These are phyloP conservation scores for Drosophila suzukii DNA, from an alignment of 1,140 invertebrate genomes.

Conservation along the genomic window DNA sequence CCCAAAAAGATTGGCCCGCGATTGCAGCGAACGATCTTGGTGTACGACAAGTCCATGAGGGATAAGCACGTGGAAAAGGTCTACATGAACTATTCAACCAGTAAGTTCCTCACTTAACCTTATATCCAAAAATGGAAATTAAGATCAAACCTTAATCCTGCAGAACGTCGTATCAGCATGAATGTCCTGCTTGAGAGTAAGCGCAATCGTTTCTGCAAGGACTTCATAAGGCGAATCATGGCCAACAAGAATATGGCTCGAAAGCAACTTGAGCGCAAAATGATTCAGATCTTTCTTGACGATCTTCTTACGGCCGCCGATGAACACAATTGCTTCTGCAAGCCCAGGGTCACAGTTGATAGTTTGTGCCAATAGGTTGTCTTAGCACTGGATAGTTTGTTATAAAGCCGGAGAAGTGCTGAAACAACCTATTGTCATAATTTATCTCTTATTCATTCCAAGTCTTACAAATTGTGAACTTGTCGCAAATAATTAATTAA, in stretches of 20 bases:
- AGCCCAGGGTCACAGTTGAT: neutral
- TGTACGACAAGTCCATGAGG: conserved; percentile 4
- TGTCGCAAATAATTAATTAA: neutral
- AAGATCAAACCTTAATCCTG: neutral
- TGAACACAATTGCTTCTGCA: conserved; percentile 13
- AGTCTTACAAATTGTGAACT: neutral
- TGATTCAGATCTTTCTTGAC: neutral
- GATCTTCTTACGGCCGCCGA: neutral
- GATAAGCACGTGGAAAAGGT: neutral
- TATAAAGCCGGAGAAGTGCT: neutral
- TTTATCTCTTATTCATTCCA: neutral
- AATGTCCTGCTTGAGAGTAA: neutral
- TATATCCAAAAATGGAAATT: neutral
- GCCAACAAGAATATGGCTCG: neutral
- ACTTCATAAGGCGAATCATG: neutral
- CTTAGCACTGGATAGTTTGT: neutral
- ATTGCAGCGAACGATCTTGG: conserved; percentile 1
- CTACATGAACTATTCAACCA: neutral
- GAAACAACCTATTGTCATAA: neutral
- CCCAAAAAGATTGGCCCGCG: neutral
- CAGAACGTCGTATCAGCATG: conserved; percentile 13
- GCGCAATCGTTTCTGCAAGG: neutral
- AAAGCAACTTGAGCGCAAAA: neutral
- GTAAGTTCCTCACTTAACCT: neutral
- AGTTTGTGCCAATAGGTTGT: conserved; percentile 12